These are phyloP conservation scores for Onychomys arenicola DNA, from an alignment of 2,797 vertebrate species.

Conservation along the genomic window DNA sequence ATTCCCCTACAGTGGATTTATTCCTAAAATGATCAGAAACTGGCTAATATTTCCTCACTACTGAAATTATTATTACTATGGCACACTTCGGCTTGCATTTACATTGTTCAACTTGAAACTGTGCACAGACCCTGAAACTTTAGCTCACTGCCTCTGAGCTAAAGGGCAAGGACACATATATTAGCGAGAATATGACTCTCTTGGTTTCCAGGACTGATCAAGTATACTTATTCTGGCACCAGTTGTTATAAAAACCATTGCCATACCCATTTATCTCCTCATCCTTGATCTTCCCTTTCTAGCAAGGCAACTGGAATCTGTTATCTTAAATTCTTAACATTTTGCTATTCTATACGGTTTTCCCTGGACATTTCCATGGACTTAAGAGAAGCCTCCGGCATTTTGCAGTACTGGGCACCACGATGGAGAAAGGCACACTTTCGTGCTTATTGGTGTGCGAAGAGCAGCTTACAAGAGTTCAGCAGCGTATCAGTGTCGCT, in stretches of 20 bases:
- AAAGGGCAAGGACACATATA: neutral
- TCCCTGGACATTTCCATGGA: neutral
- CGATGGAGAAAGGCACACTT: neutral
- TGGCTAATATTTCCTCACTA: neutral
- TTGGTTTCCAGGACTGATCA: neutral
- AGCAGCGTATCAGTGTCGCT: neutral
- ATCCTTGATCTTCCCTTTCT: neutral
- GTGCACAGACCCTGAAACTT: neutral
- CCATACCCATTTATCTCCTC: neutral
- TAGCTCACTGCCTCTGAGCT: neutral
- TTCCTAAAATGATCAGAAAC: neutral
- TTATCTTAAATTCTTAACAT: neutral
- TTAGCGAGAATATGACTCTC: neutral
- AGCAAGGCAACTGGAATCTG: neutral
- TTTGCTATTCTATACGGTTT: neutral
- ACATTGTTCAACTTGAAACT: neutral
- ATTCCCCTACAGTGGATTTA: neutral
- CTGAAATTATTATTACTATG: neutral
- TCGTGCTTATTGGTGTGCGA: neutral
- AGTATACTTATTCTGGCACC: neutral
- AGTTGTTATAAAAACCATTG: neutral
- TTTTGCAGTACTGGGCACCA: neutral
- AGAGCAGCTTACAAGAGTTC: too few relatives aligned
- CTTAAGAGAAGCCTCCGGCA: neutral
- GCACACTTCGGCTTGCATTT: neutral